Conservation (phyloP, 2,113 vertebrate species). For the Gallinago undulata region DNA sequence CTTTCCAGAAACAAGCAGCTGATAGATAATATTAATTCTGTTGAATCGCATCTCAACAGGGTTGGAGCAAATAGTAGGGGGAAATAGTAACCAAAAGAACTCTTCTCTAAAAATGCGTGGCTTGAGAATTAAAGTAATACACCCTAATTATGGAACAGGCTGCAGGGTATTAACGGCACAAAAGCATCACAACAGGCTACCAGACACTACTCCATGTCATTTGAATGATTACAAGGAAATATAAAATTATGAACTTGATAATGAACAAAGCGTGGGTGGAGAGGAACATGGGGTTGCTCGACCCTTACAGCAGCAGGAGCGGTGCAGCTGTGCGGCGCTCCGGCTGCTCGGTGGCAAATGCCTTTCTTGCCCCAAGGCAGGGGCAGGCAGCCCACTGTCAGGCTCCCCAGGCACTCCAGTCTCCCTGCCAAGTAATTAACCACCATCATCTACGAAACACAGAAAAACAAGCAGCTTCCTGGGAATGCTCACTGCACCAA, state of each 20-base stretch:
- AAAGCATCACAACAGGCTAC: background rate
- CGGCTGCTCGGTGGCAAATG: background rate
- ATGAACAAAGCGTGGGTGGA: background rate
- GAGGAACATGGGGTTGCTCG: rapidly evolving
- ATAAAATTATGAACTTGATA: background rate
- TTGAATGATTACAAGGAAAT: background rate
- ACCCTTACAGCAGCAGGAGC: background rate
- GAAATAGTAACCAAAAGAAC: background rate
- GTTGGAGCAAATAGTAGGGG: background rate
- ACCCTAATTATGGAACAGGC: background rate
- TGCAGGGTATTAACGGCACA: background rate
- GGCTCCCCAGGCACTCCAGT: background rate
- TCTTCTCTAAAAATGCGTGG: background rate
- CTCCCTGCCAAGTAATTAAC: constrained; percentile 32
- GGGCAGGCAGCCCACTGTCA: background rate
- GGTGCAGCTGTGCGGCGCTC: rapidly evolving
- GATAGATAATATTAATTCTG: background rate
- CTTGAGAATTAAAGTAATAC: background rate
- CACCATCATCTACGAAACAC: background rate
- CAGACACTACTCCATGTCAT: background rate
- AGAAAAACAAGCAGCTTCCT: constrained; percentile 4
- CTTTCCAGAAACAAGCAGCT: background rate
- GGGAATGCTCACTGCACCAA: background rate
- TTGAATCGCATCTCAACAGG: background rate
- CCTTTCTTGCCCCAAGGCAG: background rate